Evolutionary conservation across 2,797 vertebrate species (phyloP), one percentile per base, ranked within the genome.

Genomic region (Alosa sapidissima): DNA sequence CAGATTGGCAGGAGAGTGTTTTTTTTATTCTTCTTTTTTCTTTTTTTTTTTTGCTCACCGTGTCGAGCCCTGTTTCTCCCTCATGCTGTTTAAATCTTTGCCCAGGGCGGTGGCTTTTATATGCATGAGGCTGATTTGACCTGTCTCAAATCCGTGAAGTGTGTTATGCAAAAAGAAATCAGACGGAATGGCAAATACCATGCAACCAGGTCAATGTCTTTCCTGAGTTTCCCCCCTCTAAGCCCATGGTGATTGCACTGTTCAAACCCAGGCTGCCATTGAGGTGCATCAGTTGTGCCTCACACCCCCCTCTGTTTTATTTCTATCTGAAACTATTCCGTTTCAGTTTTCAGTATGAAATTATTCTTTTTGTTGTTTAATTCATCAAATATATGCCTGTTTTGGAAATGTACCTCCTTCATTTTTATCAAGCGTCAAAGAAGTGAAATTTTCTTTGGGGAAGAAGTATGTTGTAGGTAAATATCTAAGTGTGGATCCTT

Each of bases 121-220:
- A 90, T 91, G 89, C 90, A 93, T 90, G 89, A 92, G 89, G 84
- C 88, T 90, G 87, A 92, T 91, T 90, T 93, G 91, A 93, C 91
- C 92, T 87, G 88, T 92, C 91, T 91, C 86, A 87, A 86, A 89
- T 89, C 87, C 85, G 75, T 88, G 86, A 87, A 90, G 82, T 90
- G 81, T 81, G 87, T 88, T 90, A 88, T 88, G 90, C 86, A 89
- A 87, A 91, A 88, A 68, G 85, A 89, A 92, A 93, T 90, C 89
- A 87, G 88, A 88, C 84, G 85, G 89, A 93, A 91, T 93, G 90
- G 86, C 88, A 91, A 93, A 90, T 90, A 86, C 86, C 85, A 92
- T 89, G 85, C 55, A 78, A 85, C 83, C 81, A 85, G 85, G 82
- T 88, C 86, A 81, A 78, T 85, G 83, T 87, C 62, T 51, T 54